Percentiles rank a stretch among this genome's conserved stretches.
phyloP scores from a whole-genome alignment of 2,888 invertebrate species.

The Macrostomum cliftonense region DNA sequence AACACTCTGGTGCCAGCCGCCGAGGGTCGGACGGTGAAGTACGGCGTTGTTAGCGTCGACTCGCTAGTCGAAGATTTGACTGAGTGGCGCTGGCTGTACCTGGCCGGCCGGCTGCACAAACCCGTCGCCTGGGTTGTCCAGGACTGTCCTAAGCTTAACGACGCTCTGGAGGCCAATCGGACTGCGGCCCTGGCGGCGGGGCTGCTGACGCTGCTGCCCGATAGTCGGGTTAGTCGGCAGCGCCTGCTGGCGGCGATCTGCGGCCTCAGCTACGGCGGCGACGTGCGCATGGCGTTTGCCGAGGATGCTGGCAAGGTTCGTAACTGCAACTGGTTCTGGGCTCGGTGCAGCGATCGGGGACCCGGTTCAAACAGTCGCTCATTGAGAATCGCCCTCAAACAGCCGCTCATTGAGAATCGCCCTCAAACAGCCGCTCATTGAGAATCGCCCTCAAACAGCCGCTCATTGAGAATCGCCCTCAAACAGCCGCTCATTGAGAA shows the following conservation, averaged over 20 bases:
- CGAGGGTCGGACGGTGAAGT: background rate
- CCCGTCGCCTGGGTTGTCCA: conserved; percentile 9
- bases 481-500: too few species aligned
- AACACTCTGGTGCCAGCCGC: conserved; percentile 6
- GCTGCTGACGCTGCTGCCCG: conserved; percentile 6
- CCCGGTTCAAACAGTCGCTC: too few species aligned
- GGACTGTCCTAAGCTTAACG: background rate
- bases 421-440: too few species aligned
- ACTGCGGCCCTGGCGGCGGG: conserved; percentile 1
- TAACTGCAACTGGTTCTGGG: background rate
- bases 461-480: too few species aligned
- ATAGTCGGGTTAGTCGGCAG: conserved; percentile 1
- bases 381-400: too few species aligned
- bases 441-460: too few species aligned
- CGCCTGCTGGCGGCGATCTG: background rate
- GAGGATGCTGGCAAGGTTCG: conserved; percentile 6
- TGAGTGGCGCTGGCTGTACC: conserved; percentile 6
- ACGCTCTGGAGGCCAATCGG: background rate
- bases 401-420: too few species aligned
- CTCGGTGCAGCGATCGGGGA: too few species aligned
- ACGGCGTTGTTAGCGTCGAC: conserved; percentile 7
- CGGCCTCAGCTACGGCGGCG: conserved; percentile 5
- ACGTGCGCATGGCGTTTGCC: conserved; percentile 5
- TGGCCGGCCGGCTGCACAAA: conserved; percentile 11
- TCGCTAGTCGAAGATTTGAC: conserved; percentile 2